Base-by-base conservation (phyloP, 1,140 invertebrate species). In the Plectus sambesii region DNA sequence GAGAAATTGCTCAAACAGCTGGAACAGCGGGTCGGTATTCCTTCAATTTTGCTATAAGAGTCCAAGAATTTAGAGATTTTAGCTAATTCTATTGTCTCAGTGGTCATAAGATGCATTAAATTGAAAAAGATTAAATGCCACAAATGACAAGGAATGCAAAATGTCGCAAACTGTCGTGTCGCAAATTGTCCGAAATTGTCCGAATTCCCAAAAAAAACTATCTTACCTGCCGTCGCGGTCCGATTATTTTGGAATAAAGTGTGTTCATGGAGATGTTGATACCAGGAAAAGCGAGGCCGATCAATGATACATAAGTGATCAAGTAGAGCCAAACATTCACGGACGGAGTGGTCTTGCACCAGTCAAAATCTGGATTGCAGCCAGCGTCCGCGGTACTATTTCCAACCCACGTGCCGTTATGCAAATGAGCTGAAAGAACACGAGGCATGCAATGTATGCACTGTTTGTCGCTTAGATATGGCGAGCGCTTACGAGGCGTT, bases 201-300 rank as follows among this genome's bases (percentile, higher is more conserved):
- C n/a, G n/a, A n/a, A n/a, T n/a, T n/a, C n/a, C n/a, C n/a, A n/a
- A n/a, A n/a, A n/a, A n/a, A n/a, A n/a, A n/a, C n/a, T n/a, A n/a
- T n/a, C n/a, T n/a, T n/a, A n/a, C n/a, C 27, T 49, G 47, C 20
- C 49, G 45, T 48, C 47, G 5, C 5, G 47, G 47, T 29, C 47
- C 47, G 12, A 49, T 30, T 6, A 49, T 48, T 24, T 15, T 48
- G 15, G 47, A 49, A 20, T 30, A 49, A 4, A 49, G 42, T 30
- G 47, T 49, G 22, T 48, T 49, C 47, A 49, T 49, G 42, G 15
- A 33, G 9, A 49, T 46, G 17, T 15, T 49, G 41, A 49, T 49
- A 6, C 45, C 12, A 5, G 47, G 12, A 48, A 49, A 49, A 5
- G 47, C 20, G 4, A 25, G 12, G 9, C 45, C 23, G 19, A n/a